Conservation (phyloP, 1,140 invertebrate species). For the Trachymyrmex septentrionalis region DNA sequence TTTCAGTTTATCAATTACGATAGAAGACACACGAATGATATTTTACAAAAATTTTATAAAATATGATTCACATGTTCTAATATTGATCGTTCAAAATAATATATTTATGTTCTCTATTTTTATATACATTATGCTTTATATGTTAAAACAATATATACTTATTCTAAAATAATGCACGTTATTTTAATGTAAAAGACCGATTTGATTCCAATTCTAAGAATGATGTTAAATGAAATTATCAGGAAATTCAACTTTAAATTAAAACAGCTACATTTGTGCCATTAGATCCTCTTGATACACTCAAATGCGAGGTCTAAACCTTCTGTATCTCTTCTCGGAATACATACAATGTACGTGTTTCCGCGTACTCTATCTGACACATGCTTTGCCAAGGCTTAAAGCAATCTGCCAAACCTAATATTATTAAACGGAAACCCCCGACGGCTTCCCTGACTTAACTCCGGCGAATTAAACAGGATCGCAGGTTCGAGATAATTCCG, state of each 20-base stretch:
- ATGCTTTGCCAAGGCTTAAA: neutral
- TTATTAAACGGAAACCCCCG: neutral
- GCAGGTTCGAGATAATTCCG: neutral
- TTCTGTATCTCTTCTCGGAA: neutral
- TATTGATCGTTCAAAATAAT: too few species aligned
- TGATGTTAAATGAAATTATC: neutral
- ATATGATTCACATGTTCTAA: too few species aligned
- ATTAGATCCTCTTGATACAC: neutral
- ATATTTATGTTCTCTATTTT: too few species aligned
- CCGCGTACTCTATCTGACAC: neutral
- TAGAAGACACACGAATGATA: neutral
- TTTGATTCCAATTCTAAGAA: neutral
- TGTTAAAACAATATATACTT: neutral
- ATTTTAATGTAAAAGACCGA: neutral
- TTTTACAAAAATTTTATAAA: too few species aligned
- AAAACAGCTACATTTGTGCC: neutral
- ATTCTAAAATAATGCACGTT: neutral
- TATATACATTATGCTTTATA: too few species aligned
- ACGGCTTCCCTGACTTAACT: neutral
- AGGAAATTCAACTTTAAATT: neutral
- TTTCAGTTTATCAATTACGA: neutral
- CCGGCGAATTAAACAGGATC: neutral
- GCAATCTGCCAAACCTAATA: constrained; percentile 5
- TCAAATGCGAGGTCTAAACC: neutral
- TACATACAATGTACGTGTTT: neutral